Percentiles rank a stretch among this genome's conserved stretches.
Conservation (phyloP, 2,888 invertebrate species). For the Drosophila kuntzei region DNA sequence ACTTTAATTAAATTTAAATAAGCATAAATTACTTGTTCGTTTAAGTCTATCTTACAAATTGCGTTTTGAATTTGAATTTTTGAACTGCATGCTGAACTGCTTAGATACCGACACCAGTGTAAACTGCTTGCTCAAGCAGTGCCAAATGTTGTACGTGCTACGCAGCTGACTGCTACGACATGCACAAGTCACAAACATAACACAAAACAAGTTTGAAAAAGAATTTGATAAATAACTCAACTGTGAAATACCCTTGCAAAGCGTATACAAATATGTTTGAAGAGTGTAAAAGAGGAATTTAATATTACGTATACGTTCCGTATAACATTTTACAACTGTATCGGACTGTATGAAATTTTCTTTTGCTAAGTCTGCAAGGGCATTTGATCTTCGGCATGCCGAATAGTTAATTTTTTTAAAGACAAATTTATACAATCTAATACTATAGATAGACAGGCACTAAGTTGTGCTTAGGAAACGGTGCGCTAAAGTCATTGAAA, state of each 20-base stretch:
- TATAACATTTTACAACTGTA: neutral
- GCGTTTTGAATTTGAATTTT: slow-evolving; percentile 18
- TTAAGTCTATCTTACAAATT: slow-evolving; percentile 1
- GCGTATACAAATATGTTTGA: neutral
- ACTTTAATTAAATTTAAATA: neutral
- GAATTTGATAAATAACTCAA: neutral
- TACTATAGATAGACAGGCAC: slow-evolving; percentile 63
- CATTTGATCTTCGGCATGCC: slow-evolving; percentile 20
- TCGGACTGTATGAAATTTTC: neutral
- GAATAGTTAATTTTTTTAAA: neutral
- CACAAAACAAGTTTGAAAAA: neutral
- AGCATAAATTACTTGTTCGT: slow-evolving; percentile 25
- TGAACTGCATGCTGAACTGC: slow-evolving; percentile 23
- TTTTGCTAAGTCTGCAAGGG: slow-evolving; percentile 24
- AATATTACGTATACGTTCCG: neutral
- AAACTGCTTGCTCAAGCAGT: slow-evolving; percentile 53
- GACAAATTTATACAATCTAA: slow-evolving; percentile 1
- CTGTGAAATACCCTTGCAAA: slow-evolving; percentile 14
- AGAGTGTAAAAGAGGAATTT: neutral
- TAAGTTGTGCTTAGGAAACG: slow-evolving; percentile 75
- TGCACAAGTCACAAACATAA: neutral
- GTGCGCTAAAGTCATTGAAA: slow-evolving; percentile 83
- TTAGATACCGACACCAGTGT: slow-evolving; percentile 19
- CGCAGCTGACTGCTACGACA: slow-evolving; percentile 35
- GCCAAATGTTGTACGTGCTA: neutral